A percentile compares a stretch with the other conserved stretches of the same genome.
These are phyloP conservation scores for Megaceryle maxima DNA, from an alignment of 2,113 vertebrate genomes.

Conservation along the genomic window DNA sequence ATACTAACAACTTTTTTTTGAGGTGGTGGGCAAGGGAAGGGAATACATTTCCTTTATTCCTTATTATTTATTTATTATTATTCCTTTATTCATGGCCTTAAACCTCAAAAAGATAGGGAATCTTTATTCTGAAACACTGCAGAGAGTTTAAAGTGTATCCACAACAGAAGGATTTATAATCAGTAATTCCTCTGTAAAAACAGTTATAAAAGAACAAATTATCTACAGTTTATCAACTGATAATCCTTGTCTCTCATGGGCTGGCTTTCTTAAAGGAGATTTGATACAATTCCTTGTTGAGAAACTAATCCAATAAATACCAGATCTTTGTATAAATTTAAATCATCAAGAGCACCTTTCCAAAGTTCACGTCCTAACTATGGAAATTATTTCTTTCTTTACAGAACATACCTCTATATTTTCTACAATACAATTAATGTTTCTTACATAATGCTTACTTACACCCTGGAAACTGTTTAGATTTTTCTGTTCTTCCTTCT, in stretches of 20 bases:
- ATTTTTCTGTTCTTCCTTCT: background rate
- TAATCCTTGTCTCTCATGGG: background rate
- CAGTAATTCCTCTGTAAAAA: background rate
- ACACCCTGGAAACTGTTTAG: background rate
- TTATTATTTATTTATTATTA: no score
- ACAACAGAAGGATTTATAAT: background rate
- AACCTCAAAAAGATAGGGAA: background rate
- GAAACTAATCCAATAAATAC: background rate
- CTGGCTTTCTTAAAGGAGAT: background rate
- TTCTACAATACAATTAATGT: background rate
- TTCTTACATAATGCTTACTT: background rate
- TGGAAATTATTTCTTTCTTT: background rate
- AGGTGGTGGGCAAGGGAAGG: background rate
- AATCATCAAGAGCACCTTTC: background rate
- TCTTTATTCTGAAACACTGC: accelerated
- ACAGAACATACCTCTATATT: background rate
- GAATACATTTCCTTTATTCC: background rate
- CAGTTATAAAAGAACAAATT: background rate
- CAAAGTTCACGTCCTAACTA: background rate
- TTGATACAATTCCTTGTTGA: background rate
- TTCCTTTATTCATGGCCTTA: background rate
- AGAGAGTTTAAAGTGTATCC: background rate
- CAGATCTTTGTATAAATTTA: background rate
- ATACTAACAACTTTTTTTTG: background rate
- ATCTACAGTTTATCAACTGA: background rate